Evolutionary conservation across 2,888 invertebrate genomes (phyloP).

Genomic region (Pheosia tremula): DNA sequence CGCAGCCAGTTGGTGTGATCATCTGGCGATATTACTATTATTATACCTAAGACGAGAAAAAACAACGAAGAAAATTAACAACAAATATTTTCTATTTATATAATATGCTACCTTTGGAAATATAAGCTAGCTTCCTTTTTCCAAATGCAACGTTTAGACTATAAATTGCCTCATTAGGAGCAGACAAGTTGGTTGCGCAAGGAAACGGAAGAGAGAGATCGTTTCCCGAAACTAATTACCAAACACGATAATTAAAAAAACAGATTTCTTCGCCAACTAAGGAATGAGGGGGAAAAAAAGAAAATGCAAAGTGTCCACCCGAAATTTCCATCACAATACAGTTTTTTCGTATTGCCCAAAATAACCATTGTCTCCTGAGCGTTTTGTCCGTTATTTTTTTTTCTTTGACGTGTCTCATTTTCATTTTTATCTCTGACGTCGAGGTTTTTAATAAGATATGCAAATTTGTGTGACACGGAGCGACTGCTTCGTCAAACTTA

Average conservation of each 20-base stretch:
- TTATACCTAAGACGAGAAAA: too few relatives aligned
- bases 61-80: too few relatives aligned
- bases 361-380: slow-evolving; percentile 79
- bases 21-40: too few relatives aligned
- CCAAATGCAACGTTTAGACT: slow-evolving; percentile 51
- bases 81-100: not conserved
- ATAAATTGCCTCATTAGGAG: slow-evolving; percentile 79
- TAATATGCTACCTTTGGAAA: slow-evolving; percentile 20
- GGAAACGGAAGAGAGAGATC: slow-evolving; percentile 74
- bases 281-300: slow-evolving; percentile 73
- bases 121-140: slow-evolving; percentile 8
- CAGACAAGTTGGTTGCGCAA: slow-evolving; percentile 74
- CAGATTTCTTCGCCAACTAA: slow-evolving; percentile 71
- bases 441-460: slow-evolving; percentile 82
- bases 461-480: slow-evolving; percentile 67
- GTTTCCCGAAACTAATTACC: slow-evolving; percentile 83
- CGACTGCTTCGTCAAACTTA: slow-evolving; percentile 57
- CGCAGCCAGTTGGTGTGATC: too few relatives aligned
- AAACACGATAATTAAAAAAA: slow-evolving; percentile 84
- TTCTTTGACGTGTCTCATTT: slow-evolving; percentile 80
- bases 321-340: slow-evolving; percentile 81
- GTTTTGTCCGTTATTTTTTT: slow-evolving; percentile 72
- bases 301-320: slow-evolving; percentile 82
- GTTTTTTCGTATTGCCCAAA: slow-evolving; percentile 79
- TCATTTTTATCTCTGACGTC: slow-evolving; percentile 78